A percentile compares a stretch with the other conserved stretches of the same genome.
These are phyloP conservation scores for Petaurus breviceps DNA, from an alignment of 2,113 vertebrate genomes.

Conservation along the genomic window DNA sequence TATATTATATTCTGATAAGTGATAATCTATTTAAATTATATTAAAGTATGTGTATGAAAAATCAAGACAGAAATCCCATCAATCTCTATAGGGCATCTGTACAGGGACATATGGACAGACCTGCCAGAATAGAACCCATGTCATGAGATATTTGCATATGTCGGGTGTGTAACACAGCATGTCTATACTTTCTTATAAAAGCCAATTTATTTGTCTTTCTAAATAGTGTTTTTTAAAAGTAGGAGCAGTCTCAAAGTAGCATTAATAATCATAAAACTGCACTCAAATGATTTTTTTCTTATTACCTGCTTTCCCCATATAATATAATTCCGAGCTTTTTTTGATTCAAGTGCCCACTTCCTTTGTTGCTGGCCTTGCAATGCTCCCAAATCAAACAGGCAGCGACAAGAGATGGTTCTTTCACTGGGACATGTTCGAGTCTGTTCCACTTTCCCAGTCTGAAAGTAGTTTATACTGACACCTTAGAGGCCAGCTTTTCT, in stretches of 20 bases:
- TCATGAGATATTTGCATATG: constrained; percentile 82
- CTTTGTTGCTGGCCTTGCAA: not conserved
- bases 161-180: constrained; percentile 72
- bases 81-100: constrained; percentile 79
- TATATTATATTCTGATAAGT: constrained; percentile 87
- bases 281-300: constrained; percentile 64
- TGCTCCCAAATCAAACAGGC: constrained; percentile 25
- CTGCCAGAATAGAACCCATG: constrained; percentile 81
- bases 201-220: constrained; percentile 69
- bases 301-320: constrained; percentile 42
- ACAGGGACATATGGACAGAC: constrained; percentile 82
- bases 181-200: constrained; percentile 65
- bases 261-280: constrained; percentile 46
- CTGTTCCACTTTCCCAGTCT: accelerated
- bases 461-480: accelerated
- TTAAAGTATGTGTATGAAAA: constrained; percentile 64
- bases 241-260: constrained; percentile 50
- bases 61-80: constrained; percentile 85
- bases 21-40: constrained; percentile 89
- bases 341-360: constrained; percentile 63
- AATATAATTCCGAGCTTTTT: constrained; percentile 30
- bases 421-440: not conserved
- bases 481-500: not conserved
- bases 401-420: not conserved
- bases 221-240: constrained; percentile 39